Conservation (phyloP, 2,797 vertebrate genomes). For the Champsocephalus gunnari region DNA sequence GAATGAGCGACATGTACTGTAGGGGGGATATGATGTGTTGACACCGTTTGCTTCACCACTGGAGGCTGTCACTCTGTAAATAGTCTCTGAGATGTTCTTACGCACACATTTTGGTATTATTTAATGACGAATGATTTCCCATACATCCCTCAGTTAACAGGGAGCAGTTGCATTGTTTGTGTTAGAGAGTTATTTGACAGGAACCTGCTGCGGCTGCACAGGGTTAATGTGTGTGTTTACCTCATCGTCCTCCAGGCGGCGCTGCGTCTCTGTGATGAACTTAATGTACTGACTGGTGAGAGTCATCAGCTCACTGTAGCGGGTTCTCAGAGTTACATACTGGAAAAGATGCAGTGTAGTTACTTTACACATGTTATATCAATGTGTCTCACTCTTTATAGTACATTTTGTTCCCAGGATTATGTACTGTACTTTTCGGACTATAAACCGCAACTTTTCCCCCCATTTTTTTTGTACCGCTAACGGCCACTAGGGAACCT, state of each 20-base stretch:
- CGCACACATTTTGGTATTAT: slow-evolving; percentile 39
- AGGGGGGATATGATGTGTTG: slow-evolving; percentile 65
- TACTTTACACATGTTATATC: not conserved
- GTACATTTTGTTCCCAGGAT: not conserved
- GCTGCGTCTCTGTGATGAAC: slow-evolving; percentile 90
- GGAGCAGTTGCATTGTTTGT: not conserved
- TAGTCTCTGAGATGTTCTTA: not conserved
- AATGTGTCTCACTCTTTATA: not conserved
- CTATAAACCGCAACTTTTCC: too few species aligned
- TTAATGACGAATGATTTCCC: slow-evolving; percentile 47
- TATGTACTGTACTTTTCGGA: too few species aligned
- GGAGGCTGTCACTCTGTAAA: not conserved
- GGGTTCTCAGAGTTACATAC: slow-evolving; percentile 93
- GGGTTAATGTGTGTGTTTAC: slow-evolving; percentile 74
- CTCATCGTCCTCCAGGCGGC: slow-evolving; percentile 93
- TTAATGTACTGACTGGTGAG: slow-evolving; percentile 94
- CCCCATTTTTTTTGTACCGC: too few species aligned
- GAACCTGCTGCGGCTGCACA: not conserved
- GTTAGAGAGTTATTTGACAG: slow-evolving; percentile 25
- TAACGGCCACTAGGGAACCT: too few species aligned
- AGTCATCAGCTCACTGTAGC: slow-evolving; percentile 94
- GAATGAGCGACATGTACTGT: slow-evolving; percentile 61
- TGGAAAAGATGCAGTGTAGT: slow-evolving; percentile 66
- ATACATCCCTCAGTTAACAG: slow-evolving; percentile 36
- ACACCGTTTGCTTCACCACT: slow-evolving; percentile 52